phyloP scores from a whole-genome alignment of 1,140 invertebrate genomes.

The Drosophila micromelanica region DNA sequence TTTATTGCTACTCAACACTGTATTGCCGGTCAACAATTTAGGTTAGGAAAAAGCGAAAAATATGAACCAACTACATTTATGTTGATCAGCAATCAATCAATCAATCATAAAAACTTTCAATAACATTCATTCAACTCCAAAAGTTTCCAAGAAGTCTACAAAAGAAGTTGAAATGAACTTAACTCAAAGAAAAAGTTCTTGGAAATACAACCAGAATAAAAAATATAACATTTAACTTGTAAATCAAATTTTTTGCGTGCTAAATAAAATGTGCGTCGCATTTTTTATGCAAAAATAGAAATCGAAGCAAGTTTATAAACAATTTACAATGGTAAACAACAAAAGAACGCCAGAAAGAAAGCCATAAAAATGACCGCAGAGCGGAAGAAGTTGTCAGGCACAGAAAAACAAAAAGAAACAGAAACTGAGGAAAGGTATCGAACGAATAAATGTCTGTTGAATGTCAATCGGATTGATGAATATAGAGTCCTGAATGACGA shows the following conservation, averaged over 20 bases:
- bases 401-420: neutral
- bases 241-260: slow-evolving; percentile 20
- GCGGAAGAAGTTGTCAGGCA: slow-evolving; percentile 59
- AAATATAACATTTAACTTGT: slow-evolving; percentile 12
- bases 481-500: slow-evolving; percentile 10
- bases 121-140: neutral
- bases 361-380: slow-evolving; percentile 35
- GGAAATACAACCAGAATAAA: neutral
- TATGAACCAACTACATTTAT: neutral
- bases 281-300: slow-evolving; percentile 13
- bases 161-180: neutral
- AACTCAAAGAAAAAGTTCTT: neutral
- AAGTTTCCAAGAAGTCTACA: neutral
- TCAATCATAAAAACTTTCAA: neutral
- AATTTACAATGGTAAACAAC: slow-evolving; percentile 55
- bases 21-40: neutral
- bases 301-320: slow-evolving; percentile 54
- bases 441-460: slow-evolving; percentile 51
- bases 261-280: slow-evolving; percentile 14
- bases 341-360: slow-evolving; percentile 17
- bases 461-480: slow-evolving; percentile 57
- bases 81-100: no score
- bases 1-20: neutral
- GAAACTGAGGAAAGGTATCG: slow-evolving; percentile 2
- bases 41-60: neutral